Evolutionary conservation across 2,113 vertebrate genomes (phyloP).

Genomic region (Brachirus orientalis): DNA sequence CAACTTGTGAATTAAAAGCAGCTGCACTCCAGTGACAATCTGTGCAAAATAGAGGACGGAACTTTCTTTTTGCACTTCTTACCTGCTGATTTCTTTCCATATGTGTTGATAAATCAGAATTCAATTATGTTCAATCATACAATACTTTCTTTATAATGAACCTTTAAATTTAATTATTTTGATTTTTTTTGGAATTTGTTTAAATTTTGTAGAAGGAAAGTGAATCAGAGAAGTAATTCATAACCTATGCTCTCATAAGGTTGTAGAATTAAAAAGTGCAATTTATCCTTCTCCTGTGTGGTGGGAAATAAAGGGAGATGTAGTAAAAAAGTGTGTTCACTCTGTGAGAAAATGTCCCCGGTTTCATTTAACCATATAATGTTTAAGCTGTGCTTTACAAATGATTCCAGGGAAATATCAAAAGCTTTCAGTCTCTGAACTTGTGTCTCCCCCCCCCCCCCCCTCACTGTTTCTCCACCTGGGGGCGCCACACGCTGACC

Average conservation of each 20-base stretch:
- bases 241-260: not conserved
- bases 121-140: no score
- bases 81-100: no score
- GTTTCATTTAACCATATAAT: no score
- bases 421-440: not conserved
- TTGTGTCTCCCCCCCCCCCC: not conserved
- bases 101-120: no score
- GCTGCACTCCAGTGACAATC: no score
- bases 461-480: conserved; percentile 42
- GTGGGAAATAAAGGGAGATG: not conserved
- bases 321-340: not conserved
- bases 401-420: not conserved
- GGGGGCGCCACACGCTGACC: conserved; percentile 58
- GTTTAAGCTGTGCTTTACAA: not conserved
- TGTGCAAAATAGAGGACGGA: no score
- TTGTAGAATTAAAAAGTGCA: not conserved
- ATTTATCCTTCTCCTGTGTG: not conserved
- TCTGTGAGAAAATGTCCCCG: no score
- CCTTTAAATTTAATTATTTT: no score
- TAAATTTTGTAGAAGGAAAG: not conserved
- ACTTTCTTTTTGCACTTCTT: no score
- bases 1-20: no score
- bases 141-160: no score
- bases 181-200: not conserved
- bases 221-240: not conserved